A percentile compares a stretch with the other conserved stretches of the same genome.
Conservation (phyloP, 1,140 invertebrate genomes). For the Leptonema lineaticorne region DNA sequence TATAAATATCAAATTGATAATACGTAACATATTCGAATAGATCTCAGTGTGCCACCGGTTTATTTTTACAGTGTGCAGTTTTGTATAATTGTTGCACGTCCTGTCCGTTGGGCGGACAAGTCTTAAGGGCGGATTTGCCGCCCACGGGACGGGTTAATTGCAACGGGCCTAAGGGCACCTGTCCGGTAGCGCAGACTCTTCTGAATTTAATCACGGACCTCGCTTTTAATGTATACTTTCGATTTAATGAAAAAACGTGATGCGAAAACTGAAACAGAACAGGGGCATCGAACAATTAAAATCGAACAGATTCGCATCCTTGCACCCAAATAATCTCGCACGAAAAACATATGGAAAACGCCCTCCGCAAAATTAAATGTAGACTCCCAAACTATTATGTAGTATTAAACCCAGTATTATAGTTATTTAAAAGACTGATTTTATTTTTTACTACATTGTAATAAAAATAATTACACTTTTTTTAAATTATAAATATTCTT, state of each 20-base stretch:
- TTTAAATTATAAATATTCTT: too few species aligned
- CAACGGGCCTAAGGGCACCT: conserved; percentile 8
- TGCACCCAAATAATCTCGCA: not conserved
- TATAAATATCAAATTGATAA: too few species aligned
- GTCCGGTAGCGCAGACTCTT: not conserved
- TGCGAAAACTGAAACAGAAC: conserved; percentile 6
- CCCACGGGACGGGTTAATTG: conserved; percentile 33
- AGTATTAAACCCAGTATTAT: too few species aligned
- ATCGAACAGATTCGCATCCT: not conserved
- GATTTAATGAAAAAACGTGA: conserved; percentile 19
- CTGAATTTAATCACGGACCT: conserved; percentile 6
- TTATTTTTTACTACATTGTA: too few species aligned
- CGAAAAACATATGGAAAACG: too few species aligned
- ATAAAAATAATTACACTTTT: too few species aligned
- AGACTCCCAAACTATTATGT: too few species aligned
- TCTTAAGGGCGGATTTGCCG: conserved; percentile 17
- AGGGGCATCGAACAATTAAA: conserved; percentile 4
- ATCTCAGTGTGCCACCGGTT: too few species aligned
- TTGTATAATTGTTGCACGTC: not conserved
- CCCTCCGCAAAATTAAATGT: too few species aligned
- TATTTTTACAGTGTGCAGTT: too few species aligned
- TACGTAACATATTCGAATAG: too few species aligned
- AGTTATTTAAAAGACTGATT: too few species aligned
- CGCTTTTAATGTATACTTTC: conserved; percentile 4
- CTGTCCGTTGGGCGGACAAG: conserved; percentile 18